A percentile compares a stretch with the other conserved stretches of the same genome.
phyloP scores from a whole-genome alignment of 2,113 vertebrate species.

The Alethe diademata region DNA sequence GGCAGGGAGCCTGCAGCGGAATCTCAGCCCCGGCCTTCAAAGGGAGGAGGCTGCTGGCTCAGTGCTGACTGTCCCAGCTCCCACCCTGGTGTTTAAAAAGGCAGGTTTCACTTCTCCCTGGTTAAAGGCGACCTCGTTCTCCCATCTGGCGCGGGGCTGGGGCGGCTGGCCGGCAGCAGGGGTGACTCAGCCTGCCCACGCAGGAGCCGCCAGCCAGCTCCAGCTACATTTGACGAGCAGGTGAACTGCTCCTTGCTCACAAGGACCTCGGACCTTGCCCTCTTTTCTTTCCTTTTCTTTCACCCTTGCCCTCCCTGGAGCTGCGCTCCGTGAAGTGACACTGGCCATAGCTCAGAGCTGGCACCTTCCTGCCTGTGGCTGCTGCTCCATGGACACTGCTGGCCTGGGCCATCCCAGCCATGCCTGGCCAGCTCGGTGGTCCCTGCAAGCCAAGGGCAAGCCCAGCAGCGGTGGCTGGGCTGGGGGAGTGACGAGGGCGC shows the following conservation, averaged over 20 bases:
- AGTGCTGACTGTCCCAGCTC: neutral
- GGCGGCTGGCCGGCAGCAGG: neutral
- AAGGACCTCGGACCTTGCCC: neutral
- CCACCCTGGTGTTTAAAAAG: neutral
- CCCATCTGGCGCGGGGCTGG: neutral
- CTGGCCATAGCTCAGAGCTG: accelerated
- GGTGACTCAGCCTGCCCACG: constrained; percentile 28
- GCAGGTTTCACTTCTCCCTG: constrained; percentile 15
- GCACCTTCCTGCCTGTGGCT: accelerated
- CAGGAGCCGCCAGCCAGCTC: neutral
- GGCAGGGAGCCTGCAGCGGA: neutral
- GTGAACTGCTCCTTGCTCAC: neutral
- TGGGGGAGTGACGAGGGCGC: accelerated
- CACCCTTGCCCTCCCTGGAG: neutral
- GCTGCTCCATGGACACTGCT: accelerated
- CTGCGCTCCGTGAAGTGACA: accelerated
- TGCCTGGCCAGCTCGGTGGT: accelerated
- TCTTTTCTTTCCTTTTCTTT: neutral
- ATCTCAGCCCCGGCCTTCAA: neutral
- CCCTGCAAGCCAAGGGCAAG: neutral
- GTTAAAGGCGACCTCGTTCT: neutral
- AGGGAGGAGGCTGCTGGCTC: neutral
- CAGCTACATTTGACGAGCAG: neutral
- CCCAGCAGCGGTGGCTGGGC: accelerated
- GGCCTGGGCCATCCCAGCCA: accelerated